Evolutionary conservation across 2,888 invertebrate species (phyloP), one percentile per base, ranked within the genome.

Genomic region (Patella depressa): DNA sequence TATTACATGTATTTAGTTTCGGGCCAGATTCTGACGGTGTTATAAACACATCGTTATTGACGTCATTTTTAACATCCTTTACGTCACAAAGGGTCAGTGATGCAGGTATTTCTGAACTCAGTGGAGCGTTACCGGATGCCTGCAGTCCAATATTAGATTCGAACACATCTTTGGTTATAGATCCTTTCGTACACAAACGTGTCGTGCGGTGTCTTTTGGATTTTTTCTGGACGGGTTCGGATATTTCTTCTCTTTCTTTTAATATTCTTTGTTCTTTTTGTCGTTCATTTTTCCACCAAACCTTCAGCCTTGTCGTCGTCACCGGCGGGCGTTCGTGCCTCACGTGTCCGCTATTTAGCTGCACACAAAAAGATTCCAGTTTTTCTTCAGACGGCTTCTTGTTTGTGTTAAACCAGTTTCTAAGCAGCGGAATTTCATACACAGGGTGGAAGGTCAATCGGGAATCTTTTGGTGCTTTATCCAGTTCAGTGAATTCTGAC

Each of bases 221-320:
- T 45, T 45, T 45, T 45, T 45, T 45, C 7, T 45, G 45, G 1
- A 45, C 45, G 9, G 45, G 54, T 59, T 24, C 72, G 19, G 24
- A 15, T n/a, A 17, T 45, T 76, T 34, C 29, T 59, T 55, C 11
- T 57, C 19, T 55, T 59, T 70, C 72, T 59, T 53, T 65, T 53
- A 72, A 77, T 54, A 78, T 71, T 14, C 84, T 55, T 75, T 83
- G 85, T 74, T 84, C 85, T 73, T 88, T 82, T 80, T 90, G 90
- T 76, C 88, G 85, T 81, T 91, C 91, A 82, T 91, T 91, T 82
- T 90, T 90, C 90, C 90, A 91, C 91, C 91, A 91, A 76, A 89
- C 90, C 79, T 88, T 88, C 19, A 91, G 78, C 77, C 88, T 88
- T 9, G 78, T 81, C 0, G 87, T 76, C 1, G 88, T 87, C 24